Base-by-base conservation (phyloP, 1,140 invertebrate genomes). In the Papilio dardanus region DNA sequence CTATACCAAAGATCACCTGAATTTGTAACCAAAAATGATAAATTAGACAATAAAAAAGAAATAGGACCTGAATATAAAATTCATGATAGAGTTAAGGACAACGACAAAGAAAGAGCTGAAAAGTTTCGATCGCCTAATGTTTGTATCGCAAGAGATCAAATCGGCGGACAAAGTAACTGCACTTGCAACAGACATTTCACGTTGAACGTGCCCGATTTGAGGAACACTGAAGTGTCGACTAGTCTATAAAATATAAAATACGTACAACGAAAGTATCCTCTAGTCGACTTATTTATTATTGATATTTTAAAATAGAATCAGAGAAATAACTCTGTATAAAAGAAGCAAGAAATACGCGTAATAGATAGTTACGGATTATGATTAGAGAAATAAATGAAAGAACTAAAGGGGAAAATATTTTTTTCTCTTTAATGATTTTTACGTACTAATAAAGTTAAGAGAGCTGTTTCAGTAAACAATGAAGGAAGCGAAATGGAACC, bases 151-250 rank as follows among this genome's bases (percentile, higher is more conserved):
- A 90, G 88, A 82, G 85, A 78, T 67, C 79, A 89, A 77, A 75
- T 93, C 81, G 88, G 89, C 28, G 90, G 88, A 65, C 82, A 83
- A 54, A 74, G 83, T 35, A 88, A 88, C 67, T 93, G 91, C 81
- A 88, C 86, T 76, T 93, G 91, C 74, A 93, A 93, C 79, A 91
- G 91, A 80, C 91, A 93, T 86, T 93, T 93, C 76, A 88, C 86
- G 71, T 76, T 93, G 16, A 92, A 92, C 68, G 90, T 92, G 35
- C 90, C 92, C 42, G 84, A 88, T 80, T 86, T 91, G 71, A 88
- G 84, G 71, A 89, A 86, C 73, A 87, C 81, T 68, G 89, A 93
- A 85, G 79, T 89, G 74, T 88, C 89, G 40, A 93, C 91, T 78
- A 91, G 87, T 88, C 79, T 93, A 46, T 92, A 82, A 83, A 73